These are phyloP conservation scores for Spheniscus mendiculus DNA, from an alignment of 2,113 vertebrate species.

Conservation along the genomic window DNA sequence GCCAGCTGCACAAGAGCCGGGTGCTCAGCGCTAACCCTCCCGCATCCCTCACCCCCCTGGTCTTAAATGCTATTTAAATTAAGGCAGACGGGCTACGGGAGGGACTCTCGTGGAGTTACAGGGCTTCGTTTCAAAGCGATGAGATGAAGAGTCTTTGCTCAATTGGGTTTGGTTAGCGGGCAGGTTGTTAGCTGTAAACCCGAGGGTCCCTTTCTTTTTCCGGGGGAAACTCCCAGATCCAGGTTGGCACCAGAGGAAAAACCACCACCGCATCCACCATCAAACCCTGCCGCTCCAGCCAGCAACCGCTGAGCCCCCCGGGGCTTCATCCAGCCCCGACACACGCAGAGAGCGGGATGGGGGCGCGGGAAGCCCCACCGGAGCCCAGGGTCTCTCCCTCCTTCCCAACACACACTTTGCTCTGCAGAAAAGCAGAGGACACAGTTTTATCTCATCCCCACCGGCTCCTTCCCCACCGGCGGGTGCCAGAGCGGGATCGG, in stretches of 20 bases:
- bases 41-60: background rate
- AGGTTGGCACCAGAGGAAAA: background rate
- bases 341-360: fast-evolving
- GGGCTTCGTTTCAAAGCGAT: background rate
- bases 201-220: background rate
- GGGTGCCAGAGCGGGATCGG: background rate
- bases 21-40: background rate
- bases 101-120: background rate
- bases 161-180: fast-evolving
- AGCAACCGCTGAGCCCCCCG: fast-evolving
- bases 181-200: background rate
- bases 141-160: background rate
- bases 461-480: background rate
- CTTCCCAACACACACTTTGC: background rate
- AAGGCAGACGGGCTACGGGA: fast-evolving
- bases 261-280: fast-evolving
- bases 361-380: fast-evolving
- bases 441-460: background rate
- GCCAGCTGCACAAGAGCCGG: background rate
- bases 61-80: background rate
- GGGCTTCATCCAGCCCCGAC: background rate
- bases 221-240: background rate
- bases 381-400: background rate
- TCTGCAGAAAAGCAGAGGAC: background rate
- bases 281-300: background rate